Percentiles rank a stretch among this genome's conserved stretches.
phyloP scores from a whole-genome alignment of 2,113 vertebrate species.

The Gadus chalcogrammus region DNA sequence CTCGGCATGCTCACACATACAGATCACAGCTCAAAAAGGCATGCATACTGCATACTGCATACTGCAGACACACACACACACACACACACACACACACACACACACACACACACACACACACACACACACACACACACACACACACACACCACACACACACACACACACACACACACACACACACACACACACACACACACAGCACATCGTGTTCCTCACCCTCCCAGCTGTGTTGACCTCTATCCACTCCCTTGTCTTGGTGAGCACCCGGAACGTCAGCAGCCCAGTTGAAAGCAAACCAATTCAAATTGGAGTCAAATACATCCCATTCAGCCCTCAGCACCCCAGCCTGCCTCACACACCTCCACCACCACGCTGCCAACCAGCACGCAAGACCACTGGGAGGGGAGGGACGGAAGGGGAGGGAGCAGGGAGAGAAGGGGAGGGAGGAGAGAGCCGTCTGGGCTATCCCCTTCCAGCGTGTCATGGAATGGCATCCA shows the following conservation, averaged over 20 bases:
- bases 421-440: background rate
- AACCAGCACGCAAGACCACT: background rate
- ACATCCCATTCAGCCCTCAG: no score
- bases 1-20: no score
- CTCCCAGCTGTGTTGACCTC: background rate
- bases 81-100: background rate
- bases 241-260: no score
- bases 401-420: background rate
- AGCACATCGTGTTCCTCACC: background rate
- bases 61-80: background rate
- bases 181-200: background rate
- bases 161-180: background rate
- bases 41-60: background rate
- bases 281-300: no score
- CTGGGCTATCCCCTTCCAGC: constrained; percentile 59
- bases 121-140: background rate
- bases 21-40: background rate
- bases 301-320: no score
- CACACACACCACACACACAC: background rate
- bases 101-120: background rate
- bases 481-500: constrained; percentile 60
- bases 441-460: constrained; percentile 18
- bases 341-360: background rate
- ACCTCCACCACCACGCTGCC: background rate
- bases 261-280: no score